Conservation (phyloP, 2,113 vertebrate species). For the Rhagologus leucostigma region DNA sequence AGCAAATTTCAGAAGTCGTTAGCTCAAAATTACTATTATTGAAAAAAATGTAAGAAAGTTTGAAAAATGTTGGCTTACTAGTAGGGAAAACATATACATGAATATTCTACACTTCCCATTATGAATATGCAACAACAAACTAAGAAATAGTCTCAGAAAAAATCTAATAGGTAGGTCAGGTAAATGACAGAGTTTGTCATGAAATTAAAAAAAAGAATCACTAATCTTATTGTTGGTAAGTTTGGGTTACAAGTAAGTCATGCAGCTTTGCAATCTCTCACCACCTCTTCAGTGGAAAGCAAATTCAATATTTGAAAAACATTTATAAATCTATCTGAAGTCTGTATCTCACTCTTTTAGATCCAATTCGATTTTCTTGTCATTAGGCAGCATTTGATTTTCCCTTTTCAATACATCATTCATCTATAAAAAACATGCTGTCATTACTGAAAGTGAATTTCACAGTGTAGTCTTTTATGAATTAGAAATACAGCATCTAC, state of each 20-base stretch:
- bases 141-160: not conserved
- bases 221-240: not conserved
- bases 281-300: not conserved
- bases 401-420: not conserved
- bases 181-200: not conserved
- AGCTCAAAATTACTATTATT: not conserved
- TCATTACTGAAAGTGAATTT: not conserved
- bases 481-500: not conserved
- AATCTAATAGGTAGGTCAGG: not conserved
- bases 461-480: not conserved
- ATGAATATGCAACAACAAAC: not conserved
- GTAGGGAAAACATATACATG: not conserved
- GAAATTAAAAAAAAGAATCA: not conserved
- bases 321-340: not conserved
- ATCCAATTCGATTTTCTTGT: not conserved
- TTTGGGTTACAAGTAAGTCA: not conserved
- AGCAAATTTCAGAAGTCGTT: conserved; percentile 6
- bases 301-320: not conserved
- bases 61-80: not conserved
- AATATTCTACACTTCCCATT: not conserved
- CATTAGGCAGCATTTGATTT: not conserved
- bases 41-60: not conserved
- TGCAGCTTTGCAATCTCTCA: not conserved
- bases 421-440: not conserved
- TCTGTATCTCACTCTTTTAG: not conserved